phyloP scores from a whole-genome alignment of 2,113 vertebrate species.

The Micronisus gabar region DNA sequence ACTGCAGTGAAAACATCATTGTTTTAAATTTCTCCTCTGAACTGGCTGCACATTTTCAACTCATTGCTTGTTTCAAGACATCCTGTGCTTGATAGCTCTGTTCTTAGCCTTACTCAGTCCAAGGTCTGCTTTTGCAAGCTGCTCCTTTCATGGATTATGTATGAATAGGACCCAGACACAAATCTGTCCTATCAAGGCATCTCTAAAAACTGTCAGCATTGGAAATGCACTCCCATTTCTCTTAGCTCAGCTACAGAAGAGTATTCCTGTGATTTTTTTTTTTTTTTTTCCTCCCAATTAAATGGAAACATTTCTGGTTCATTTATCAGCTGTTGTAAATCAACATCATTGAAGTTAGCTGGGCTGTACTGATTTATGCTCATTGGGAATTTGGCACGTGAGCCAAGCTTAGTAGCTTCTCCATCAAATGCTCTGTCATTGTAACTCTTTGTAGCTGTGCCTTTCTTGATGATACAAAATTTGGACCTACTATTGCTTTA shows the following conservation, averaged over 20 bases:
- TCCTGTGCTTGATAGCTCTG: not conserved
- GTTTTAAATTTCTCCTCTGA: slow-evolving; percentile 17
- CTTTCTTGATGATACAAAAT: not conserved
- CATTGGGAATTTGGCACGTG: not conserved
- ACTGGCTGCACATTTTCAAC: not conserved
- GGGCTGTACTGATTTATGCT: not conserved
- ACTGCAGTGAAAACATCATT: not conserved
- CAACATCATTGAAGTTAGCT: not conserved
- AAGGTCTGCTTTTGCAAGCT: not conserved
- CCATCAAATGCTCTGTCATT: not conserved
- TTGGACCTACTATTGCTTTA: not conserved
- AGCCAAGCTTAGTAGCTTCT: not conserved
- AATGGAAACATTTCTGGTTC: slow-evolving; percentile 4
- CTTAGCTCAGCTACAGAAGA: not conserved
- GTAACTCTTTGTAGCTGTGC: not conserved
- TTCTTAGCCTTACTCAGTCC: not conserved
- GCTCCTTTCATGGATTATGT: not conserved
- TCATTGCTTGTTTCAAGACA: not conserved
- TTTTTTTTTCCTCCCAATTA: not conserved
- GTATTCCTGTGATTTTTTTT: not conserved
- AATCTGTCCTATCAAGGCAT: not conserved
- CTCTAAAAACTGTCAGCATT: not conserved
- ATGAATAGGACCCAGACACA: not conserved
- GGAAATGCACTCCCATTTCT: not conserved
- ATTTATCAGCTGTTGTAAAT: not conserved